Evolutionary conservation across 2,888 invertebrate genomes (phyloP), one percentile per base, ranked within the genome.

Genomic region (Dastarcus helophoroides): DNA sequence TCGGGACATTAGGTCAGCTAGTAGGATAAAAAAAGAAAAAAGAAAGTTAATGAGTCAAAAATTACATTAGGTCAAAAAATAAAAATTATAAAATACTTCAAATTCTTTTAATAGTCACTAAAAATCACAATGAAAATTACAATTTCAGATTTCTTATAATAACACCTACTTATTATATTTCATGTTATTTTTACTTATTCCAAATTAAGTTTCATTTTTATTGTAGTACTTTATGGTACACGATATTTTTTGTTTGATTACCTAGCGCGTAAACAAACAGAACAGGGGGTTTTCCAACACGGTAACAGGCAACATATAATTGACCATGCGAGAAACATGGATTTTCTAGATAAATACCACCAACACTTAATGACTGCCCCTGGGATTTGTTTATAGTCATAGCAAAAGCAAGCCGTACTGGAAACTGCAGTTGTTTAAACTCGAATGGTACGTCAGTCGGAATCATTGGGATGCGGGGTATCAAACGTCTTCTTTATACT

Each of bases 391-490:
- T 33, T 3, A 29, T 29, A 2, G 28, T 23, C 33, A 33, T 33
- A 13, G 29, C 22, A 14, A 29, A 33, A 16, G 27, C 33, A 29
- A 29, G 29, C 10, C 29, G 33, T 3, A 33, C 23, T 14, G 23
- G 27, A 33, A 29, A 33, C 24, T 33, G 33, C 15, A 33, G 3
- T 29, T 29, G n/a, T 29, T 29, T 33, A 29, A 28, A 22, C 2
- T 33, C 28, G 15, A 33, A 33, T 6, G 33, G 42, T 28, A 47
- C 27, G 34, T 53, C 44, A 3, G 36, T 49, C 28, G 48, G 48
- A 32, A 56, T 53, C 39, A 55, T 44, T 23, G 54, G 51, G 17
- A 55, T 55, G n/a, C 48, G 35, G 29, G 52, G 50, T 26, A 56
- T 41, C 10, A 51, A 39, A 15, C 35, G 21, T 44, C 41, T 23